These are phyloP conservation scores for Orchesella flavescens DNA, from an alignment of 2,888 invertebrate genomes.

Conservation along the genomic window DNA sequence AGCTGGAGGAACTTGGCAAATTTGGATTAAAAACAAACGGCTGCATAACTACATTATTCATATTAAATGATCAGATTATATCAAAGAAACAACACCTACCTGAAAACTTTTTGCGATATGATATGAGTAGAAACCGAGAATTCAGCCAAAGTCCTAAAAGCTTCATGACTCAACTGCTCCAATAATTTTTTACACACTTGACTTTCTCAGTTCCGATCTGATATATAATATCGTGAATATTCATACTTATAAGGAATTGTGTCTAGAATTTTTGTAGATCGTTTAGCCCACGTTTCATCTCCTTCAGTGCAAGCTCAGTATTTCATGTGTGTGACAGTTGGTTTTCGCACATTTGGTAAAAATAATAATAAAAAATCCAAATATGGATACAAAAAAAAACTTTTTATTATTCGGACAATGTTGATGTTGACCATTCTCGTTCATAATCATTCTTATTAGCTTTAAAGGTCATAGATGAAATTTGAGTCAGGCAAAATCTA, in stretches of 20 bases:
- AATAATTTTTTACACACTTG: constrained; percentile 47
- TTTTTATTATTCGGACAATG: constrained; percentile 1
- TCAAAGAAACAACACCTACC: constrained; percentile 7
- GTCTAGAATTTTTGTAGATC: not conserved
- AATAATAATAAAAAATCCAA: not conserved
- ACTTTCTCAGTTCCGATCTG: constrained; percentile 1
- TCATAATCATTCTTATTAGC: no score
- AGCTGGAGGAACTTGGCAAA: constrained; percentile 32
- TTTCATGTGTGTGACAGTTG: constrained; percentile 13
- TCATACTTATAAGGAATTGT: constrained; percentile 29
- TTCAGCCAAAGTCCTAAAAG: not conserved
- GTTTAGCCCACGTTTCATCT: not conserved
- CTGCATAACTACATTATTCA: not conserved
- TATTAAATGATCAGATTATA: not conserved
- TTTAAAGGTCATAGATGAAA: no score
- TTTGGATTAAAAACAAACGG: not conserved
- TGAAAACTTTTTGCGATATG: not conserved
- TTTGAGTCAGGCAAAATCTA: not conserved
- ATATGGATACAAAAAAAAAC: not conserved
- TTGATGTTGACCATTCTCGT: constrained; percentile 5
- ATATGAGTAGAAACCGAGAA: not conserved
- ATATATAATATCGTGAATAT: constrained; percentile 34
- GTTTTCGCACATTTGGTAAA: not conserved
- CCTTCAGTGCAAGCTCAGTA: not conserved
- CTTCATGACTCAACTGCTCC: constrained; percentile 42